Evolutionary conservation across 92 coral and sea anemone species (phyloP).

Genomic region (Parazoanthus atlanticus): DNA sequence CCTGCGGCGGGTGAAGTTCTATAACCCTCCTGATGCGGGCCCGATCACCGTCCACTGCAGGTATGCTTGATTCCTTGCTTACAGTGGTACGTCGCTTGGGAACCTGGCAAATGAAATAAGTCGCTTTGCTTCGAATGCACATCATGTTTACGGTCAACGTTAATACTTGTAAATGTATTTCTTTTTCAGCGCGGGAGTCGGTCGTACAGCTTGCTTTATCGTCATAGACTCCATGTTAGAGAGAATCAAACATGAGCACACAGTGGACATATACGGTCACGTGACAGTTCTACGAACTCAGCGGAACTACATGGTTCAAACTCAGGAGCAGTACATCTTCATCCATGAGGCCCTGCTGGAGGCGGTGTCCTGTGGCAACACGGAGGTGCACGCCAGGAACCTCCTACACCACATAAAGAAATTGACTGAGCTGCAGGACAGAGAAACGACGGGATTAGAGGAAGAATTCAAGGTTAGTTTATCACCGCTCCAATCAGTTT

Average conservation of each 20-base stretch:
- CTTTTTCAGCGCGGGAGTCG: conserved; percentile 89
- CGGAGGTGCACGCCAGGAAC: conserved; percentile 95
- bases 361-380: conserved; percentile 92
- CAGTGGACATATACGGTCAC: conserved; percentile 97
- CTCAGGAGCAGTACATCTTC: conserved; percentile 93
- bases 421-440: conserved; percentile 77
- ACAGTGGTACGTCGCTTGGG: neutral
- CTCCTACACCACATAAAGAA: conserved; percentile 87
- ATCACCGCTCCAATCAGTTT: neutral
- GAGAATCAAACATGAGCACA: conserved; percentile 91
- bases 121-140: neutral
- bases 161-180: neutral
- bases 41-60: conserved; percentile 97
- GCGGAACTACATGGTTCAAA: conserved; percentile 95
- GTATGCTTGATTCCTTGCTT: conserved; percentile 30
- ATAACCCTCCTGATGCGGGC: conserved; percentile 93
- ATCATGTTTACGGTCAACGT: neutral
- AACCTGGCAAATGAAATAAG: neutral
- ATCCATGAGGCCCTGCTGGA: conserved; percentile 90
- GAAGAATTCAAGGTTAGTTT: conserved; percentile 84
- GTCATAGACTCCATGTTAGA: conserved; percentile 99
- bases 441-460: conserved; percentile 81
- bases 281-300: conserved; percentile 97
- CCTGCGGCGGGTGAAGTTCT: conserved; percentile 87
- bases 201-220: conserved; percentile 94